phyloP scores from a whole-genome alignment of 2,113 vertebrate genomes.

The Hippocampus mohnikei region DNA sequence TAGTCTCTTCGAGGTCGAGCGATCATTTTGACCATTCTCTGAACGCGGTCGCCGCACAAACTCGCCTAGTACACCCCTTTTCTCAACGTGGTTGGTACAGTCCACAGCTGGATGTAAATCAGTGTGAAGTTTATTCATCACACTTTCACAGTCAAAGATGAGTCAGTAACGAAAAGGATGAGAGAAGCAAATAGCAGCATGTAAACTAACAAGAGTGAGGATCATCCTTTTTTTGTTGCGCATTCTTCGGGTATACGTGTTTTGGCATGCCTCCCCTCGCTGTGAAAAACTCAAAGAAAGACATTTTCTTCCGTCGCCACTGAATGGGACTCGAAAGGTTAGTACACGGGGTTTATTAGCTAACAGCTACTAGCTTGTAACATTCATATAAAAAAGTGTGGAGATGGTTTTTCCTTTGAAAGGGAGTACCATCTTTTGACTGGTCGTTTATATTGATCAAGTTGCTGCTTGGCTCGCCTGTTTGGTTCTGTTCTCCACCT shows the following conservation, averaged over 20 bases:
- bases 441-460: background rate
- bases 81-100: slow-evolving; percentile 44
- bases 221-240: background rate
- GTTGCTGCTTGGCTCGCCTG: background rate
- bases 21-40: background rate
- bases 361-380: background rate
- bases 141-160: slow-evolving; percentile 8
- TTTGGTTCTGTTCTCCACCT: background rate
- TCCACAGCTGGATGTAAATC: slow-evolving; percentile 49
- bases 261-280: background rate
- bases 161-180: background rate
- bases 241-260: background rate
- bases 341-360: slow-evolving; percentile 25
- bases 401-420: background rate
- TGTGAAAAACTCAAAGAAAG: background rate
- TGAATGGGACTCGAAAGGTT: slow-evolving; percentile 61
- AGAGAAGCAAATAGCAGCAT: background rate
- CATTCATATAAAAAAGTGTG: background rate
- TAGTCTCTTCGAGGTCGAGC: background rate
- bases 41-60: background rate
- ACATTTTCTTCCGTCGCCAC: slow-evolving; percentile 5
- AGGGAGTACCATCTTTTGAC: background rate
- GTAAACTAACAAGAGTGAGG: background rate
- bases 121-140: slow-evolving; percentile 40
- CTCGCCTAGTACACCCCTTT: background rate